These are phyloP conservation scores for Cirrhinus molitorella DNA, from an alignment of 2,797 vertebrate species.

Conservation along the genomic window DNA sequence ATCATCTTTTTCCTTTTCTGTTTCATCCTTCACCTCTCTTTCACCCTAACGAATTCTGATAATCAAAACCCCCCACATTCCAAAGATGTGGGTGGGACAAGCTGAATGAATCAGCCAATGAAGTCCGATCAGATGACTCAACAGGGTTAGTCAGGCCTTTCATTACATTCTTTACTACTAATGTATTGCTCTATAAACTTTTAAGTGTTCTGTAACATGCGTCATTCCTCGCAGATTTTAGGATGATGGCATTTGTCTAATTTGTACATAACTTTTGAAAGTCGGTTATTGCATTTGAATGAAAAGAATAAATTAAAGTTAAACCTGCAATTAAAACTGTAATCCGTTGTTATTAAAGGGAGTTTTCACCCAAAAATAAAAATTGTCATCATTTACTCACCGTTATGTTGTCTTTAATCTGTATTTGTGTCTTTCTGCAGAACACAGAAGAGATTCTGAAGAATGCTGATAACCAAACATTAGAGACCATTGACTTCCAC, in stretches of 20 bases:
- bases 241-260: not conserved
- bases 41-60: not conserved
- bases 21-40: not conserved
- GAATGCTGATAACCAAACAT: not conserved
- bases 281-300: not conserved
- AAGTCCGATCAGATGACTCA: conserved; percentile 15
- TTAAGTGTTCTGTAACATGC: not conserved
- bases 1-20: not conserved
- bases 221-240: not conserved
- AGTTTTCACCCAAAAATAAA: not conserved
- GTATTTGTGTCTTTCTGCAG: not conserved
- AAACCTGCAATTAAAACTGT: not conserved
- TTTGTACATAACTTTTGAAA: not conserved
- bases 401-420: not conserved
- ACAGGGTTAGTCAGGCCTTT: conserved; percentile 18
- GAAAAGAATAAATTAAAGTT: not conserved
- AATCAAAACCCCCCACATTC: not conserved
- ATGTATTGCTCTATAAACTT: conserved; percentile 11
- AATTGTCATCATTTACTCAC: not conserved
- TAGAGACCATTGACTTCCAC: not conserved
- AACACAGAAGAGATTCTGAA: not conserved
- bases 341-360: not conserved
- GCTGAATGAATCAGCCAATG: not conserved
- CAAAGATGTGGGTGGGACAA: too few species aligned
- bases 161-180: conserved; percentile 3